These are phyloP conservation scores for Philypnodon macrostomus DNA, from an alignment of 2,797 vertebrate species.

Conservation along the genomic window DNA sequence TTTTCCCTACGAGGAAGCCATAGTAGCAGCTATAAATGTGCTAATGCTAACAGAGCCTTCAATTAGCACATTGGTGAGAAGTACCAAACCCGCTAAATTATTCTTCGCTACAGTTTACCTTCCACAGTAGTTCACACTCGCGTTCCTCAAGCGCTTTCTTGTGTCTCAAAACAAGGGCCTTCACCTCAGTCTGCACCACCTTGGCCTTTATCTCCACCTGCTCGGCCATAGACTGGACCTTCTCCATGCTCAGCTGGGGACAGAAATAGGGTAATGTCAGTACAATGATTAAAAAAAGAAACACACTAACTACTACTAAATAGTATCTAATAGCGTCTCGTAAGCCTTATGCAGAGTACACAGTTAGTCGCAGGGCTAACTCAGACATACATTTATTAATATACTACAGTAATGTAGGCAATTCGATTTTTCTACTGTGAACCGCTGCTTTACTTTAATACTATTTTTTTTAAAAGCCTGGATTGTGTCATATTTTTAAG, in stretches of 20 bases:
- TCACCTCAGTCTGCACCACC: slow-evolving; percentile 95
- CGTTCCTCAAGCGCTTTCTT: slow-evolving; percentile 96
- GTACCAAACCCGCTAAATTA: not conserved
- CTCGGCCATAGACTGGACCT: slow-evolving; percentile 94
- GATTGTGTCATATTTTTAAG: too few relatives aligned
- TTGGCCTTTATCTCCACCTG: slow-evolving; percentile 98
- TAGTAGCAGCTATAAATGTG: not conserved
- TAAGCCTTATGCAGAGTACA: too few relatives aligned
- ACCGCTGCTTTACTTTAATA: too few relatives aligned
- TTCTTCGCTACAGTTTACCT: slow-evolving; percentile 73
- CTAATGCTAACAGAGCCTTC: not conserved
- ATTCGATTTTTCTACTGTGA: too few relatives aligned
- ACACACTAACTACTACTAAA: not conserved
- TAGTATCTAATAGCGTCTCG: too few relatives aligned
- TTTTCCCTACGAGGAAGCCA: not conserved
- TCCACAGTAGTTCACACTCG: slow-evolving; percentile 97
- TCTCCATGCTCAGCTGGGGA: slow-evolving; percentile 92
- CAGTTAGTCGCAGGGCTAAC: too few relatives aligned
- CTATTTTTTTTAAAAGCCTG: too few relatives aligned
- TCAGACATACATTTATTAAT: too few relatives aligned
- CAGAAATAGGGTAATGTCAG: slow-evolving; percentile 5
- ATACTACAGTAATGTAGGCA: too few relatives aligned
- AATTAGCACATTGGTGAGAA: slow-evolving; percentile 4
- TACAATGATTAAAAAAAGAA: not conserved
- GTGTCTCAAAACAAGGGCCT: slow-evolving; percentile 90